A percentile compares a stretch with the other conserved stretches of the same genome.
Conservation (phyloP, 1,140 invertebrate genomes). For the Drosophila simulans region DNA sequence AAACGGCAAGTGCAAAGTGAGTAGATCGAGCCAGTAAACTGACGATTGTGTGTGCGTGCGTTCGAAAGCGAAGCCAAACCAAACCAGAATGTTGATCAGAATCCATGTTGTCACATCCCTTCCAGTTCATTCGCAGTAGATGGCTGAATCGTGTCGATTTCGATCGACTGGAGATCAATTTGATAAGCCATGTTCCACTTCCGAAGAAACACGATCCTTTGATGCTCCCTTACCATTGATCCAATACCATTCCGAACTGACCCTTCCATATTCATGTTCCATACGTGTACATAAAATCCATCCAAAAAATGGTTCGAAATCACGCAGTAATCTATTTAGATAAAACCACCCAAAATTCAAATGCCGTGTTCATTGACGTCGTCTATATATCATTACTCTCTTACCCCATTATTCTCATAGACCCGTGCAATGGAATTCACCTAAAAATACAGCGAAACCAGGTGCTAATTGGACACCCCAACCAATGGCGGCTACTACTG, state of each 20-base stretch:
- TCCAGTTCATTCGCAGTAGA: conserved; percentile 17
- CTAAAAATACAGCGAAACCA: conserved; percentile 92
- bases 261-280: conserved; percentile 56
- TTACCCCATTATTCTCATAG: conserved; percentile 85
- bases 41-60: conserved; percentile 47
- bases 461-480: conserved; percentile 92
- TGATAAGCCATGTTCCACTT: conserved; percentile 7
- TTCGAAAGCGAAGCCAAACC: conserved; percentile 36
- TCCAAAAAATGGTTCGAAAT: conserved; percentile 49
- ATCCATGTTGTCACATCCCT: conserved; percentile 29
- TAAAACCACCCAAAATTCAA: conserved; percentile 43
- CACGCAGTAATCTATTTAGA: conserved; percentile 50
- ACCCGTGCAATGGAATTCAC: conserved; percentile 94
- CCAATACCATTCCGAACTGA: conserved; percentile 12
- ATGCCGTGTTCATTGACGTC: conserved; percentile 73
- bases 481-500: conserved; percentile 93
- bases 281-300: conserved; percentile 60
- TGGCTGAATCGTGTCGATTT: conserved; percentile 4
- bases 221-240: conserved; percentile 11
- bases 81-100: conserved; percentile 11
- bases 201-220: conserved; percentile 4
- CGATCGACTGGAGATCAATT: not conserved
- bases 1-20: conserved; percentile 90
- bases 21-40: conserved; percentile 73
- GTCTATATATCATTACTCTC: conserved; percentile 82